Base-by-base conservation (phyloP, 2,888 invertebrate species). In the Philereme vetulata region DNA sequence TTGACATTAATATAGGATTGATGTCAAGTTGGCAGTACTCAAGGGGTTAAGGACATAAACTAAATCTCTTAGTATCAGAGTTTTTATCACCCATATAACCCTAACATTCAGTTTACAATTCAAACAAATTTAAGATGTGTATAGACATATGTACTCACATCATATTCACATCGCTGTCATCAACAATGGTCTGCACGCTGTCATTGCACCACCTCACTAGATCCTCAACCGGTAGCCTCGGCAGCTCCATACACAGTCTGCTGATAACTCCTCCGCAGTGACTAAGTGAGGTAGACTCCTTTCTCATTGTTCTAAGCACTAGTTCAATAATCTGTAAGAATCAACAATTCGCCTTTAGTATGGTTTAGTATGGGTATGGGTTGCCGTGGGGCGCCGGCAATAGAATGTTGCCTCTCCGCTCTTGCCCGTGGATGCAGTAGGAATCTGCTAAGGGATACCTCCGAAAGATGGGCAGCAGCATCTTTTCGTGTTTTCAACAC, bases 111-210 rank as follows among this genome's bases (percentile, higher is more conserved):
- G 5, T 35, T 11, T 10, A 21, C 8, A 7, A 9, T 40, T 33
- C 10, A 42, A 54, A 33, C 33, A n/a, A n/a, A 5, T 36, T 36
- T 9, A 44, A 43, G 4, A 21, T 42, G 11, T 4, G 10, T 33
- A 10, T n/a, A 34, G 10, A 10, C 33, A 33, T 8, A 21, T 3
- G 4, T 8, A 76, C 88, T 82, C 66, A 90, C 91, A 90, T 86
- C 90, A 90, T 89, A 68, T 90, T 91, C 11, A 86, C 78, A 81
- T 92, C 92, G 65, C 67, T 81, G 61, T 91, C 84, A 38, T 87
- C 81, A n/a, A 89, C 77, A 54, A 93, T 86, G 2, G 88, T 82
- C 68, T 93, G 90, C 0, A 92, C 71, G 53, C 88, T 85, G 21
- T 90, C 88, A 78, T 84, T 84, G 64, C 82, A 77, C 85, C 90